Percentiles rank a stretch among this genome's conserved stretches.
Conservation (phyloP, 2,113 vertebrate genomes). For the Laterallus jamaicensis region DNA sequence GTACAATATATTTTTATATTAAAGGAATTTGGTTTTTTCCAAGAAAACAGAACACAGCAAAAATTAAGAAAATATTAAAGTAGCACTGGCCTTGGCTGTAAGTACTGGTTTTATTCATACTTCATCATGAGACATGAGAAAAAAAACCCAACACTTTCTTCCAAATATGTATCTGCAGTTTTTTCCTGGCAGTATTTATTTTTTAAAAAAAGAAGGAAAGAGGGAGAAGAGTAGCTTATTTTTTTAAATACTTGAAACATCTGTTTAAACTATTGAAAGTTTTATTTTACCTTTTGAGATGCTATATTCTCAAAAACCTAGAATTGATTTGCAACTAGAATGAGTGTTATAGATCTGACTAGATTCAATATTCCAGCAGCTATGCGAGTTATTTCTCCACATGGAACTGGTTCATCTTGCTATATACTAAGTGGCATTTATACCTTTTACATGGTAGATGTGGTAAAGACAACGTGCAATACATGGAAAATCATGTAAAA, state of each 20-base stretch:
- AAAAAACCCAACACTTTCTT: background rate
- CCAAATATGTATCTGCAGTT: constrained; percentile 48
- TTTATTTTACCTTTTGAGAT: constrained; percentile 21
- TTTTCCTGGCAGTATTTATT: constrained; percentile 64
- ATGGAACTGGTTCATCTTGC: rapidly evolving
- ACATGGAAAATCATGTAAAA: background rate
- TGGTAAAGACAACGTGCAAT: background rate
- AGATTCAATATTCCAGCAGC: background rate
- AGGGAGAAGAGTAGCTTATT: no score
- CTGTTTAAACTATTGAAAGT: constrained; percentile 44
- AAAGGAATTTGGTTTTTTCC: background rate
- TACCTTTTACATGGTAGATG: background rate
- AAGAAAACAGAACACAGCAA: background rate
- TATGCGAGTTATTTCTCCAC: background rate
- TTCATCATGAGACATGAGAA: constrained; percentile 23
- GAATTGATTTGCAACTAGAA: constrained; percentile 52
- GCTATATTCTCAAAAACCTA: constrained; percentile 24
- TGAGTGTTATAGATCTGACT: background rate
- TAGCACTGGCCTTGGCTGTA: constrained; percentile 17
- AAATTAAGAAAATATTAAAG: constrained; percentile 4
- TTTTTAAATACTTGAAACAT: constrained; percentile 23
- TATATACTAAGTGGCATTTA: background rate
- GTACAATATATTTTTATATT: background rate
- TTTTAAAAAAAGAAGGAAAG: background rate
- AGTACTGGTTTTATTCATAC: constrained; percentile 46